Conservation (phyloP, 2,888 invertebrate species). For the Molanna angustata region DNA sequence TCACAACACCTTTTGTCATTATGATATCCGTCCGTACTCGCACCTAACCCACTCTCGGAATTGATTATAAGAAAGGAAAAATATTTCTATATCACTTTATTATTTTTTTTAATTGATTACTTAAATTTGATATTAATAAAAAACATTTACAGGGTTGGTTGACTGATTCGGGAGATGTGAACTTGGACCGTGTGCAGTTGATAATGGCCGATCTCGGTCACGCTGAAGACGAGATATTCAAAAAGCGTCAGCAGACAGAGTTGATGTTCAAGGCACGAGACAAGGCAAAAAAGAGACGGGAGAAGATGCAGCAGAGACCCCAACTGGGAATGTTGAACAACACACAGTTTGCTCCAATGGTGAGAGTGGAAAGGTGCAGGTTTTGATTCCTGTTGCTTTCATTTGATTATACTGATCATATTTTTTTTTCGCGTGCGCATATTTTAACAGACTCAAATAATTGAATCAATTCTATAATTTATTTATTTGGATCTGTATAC, state of each 20-base stretch:
- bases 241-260: slow-evolving; percentile 84
- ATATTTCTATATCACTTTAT: no score
- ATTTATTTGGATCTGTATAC: no score
- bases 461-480: no score
- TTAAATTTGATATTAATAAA: no score
- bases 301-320: slow-evolving; percentile 55
- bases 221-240: slow-evolving; percentile 97
- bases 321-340: slow-evolving; percentile 68
- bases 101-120: no score
- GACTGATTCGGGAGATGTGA: slow-evolving; percentile 92
- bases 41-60: no score
- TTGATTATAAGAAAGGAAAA: no score
- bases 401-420: no score
- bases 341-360: slow-evolving; percentile 77
- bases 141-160: slow-evolving; percentile 83
- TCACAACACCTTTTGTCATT: no score
- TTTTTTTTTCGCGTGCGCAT: no score
- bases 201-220: slow-evolving; percentile 93
- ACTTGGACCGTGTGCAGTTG: slow-evolving; percentile 89
- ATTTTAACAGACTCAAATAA: no score
- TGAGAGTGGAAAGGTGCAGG: slow-evolving; percentile 38
- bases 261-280: slow-evolving; percentile 75
- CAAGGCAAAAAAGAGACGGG: slow-evolving; percentile 64
- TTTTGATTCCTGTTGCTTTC: slow-evolving; percentile 18
- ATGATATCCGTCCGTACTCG: no score